Base-by-base conservation (phyloP, 2,888 invertebrate genomes). In the Eristalinus sepulchralis region DNA sequence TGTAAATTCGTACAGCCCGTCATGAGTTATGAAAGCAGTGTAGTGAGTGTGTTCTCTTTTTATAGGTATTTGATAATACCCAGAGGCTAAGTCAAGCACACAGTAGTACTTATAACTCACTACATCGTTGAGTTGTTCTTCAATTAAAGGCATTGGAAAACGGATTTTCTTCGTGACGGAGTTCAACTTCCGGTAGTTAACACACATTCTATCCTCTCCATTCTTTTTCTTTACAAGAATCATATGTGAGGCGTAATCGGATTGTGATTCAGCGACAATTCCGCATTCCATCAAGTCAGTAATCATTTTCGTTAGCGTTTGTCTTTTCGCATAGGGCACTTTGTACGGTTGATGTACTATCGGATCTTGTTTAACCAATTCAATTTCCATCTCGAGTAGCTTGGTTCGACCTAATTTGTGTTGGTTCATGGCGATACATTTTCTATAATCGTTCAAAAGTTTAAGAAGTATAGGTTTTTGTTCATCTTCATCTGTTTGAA, bases 41-140 rank as follows among this genome's bases (percentile, higher is more conserved):
- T 20, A 62, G 4, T 72, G 79, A 0, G 24, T 66, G 20, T 80
- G 60, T 11, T 80, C 80, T 5, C 3, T 13, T 20, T 78, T 71
- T 8, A 79, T 72, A 1, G 66, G 72, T 4, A 79, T 60, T 11
- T 78, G 70, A n/a, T 76, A 76, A 33, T 77, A 77, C 1, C 62
- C 67, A 1, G 76, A 71, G 0, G 78, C 78, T 8, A 72, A 34
- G 2, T 79, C 72, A 1, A 79, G 33, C 0, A 60, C 60, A 1
- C 22, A 34, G 27, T 34, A 79, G 13, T 60, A 72, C 6, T 79
- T 60, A 17, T 33, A 66, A 0, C 78, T 71, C 1, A 39, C 70
- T 6, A 81, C 11, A 4, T 34, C 11, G 27, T 75, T 75, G 0
- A 81, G 27, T 34, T 81, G 59, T 53, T 76, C 70, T 8, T 81